Conservation (phyloP, 1,140 invertebrate species). For the Drosophila pruinosa region DNA sequence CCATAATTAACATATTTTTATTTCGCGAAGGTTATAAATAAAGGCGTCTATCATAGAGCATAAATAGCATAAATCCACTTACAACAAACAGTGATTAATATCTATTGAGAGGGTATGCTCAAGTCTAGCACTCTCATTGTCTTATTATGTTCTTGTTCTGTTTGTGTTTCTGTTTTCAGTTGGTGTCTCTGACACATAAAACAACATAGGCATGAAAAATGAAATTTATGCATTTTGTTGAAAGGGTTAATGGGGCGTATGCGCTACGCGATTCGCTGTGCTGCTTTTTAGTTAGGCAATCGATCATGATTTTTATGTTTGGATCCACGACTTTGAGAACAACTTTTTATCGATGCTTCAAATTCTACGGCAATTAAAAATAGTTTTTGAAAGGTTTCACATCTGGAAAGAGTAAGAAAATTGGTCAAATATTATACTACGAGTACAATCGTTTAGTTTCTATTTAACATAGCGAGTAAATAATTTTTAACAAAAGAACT, state of each 20-base stretch:
- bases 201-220: conserved; percentile 33
- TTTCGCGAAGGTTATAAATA: no score
- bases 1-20: no score
- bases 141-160: conserved; percentile 1
- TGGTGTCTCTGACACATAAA: conserved; percentile 18
- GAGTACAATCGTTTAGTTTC: no score
- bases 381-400: background rate
- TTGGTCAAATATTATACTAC: background rate
- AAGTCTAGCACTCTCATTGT: background rate
- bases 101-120: background rate
- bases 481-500: no score
- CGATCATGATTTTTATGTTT: conserved; percentile 32
- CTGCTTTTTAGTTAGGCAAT: conserved; percentile 47
- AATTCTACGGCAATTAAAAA: no score
- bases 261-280: conserved; percentile 12
- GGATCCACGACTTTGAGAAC: background rate
- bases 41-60: no score
- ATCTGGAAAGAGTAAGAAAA: no score
- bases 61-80: no score
- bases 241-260: conserved; percentile 59
- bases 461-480: no score
- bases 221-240: conserved; percentile 59
- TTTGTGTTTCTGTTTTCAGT: background rate
- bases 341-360: background rate
- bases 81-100: no score